Base-by-base conservation (phyloP, 2,113 vertebrate genomes). In the Eretmochelys imbricata region DNA sequence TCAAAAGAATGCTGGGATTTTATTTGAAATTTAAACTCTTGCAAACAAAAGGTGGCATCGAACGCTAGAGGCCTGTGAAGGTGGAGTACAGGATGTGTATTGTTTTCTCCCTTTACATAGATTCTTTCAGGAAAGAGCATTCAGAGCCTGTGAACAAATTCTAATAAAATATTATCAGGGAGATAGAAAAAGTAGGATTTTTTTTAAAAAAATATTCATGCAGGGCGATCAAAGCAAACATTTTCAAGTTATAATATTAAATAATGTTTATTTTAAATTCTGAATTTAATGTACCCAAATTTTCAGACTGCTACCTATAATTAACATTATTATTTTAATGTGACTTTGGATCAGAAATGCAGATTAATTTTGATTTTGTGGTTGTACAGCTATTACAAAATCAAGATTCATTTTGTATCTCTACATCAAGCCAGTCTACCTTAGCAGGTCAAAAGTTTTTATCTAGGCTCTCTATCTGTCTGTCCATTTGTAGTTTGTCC, bases 31-130 rank as follows among this genome's bases (percentile, higher is more conserved):
- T 97, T 96, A 98, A 98, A 97, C 97, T 97, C 96, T 95, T 81
- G 93, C 97, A 97, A 97, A 97, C 97, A 98, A 98, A 98, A 98
- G 97, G 97, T 97, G 96, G 95, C 96, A 97, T 97, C 94, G 81
- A 90, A 97, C 86, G 95, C 96, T 96, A 85, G 97, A 98, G 97
- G 97, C 97, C 97, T 98, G 81, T 94, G 95, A 98, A 97, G 97
- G 94, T 96, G 96, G 93, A 97, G 94, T 96, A 98, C 94, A 96
- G 97, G 96, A 98, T 97, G 93, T 89, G 94, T 94, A 97, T 97
- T 97, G 97, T 97, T 97, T 97, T 96, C 97, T 97, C 92, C 80
- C 91, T 96, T 97, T 94, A 96, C 94, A 96, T 59, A 85, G 96
- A 94, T 91, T 95, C 96, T 97, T 96, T 97, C 91, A 95, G 82